Conservation (phyloP, 2,113 vertebrate species). For the Zosterops pallidus region DNA sequence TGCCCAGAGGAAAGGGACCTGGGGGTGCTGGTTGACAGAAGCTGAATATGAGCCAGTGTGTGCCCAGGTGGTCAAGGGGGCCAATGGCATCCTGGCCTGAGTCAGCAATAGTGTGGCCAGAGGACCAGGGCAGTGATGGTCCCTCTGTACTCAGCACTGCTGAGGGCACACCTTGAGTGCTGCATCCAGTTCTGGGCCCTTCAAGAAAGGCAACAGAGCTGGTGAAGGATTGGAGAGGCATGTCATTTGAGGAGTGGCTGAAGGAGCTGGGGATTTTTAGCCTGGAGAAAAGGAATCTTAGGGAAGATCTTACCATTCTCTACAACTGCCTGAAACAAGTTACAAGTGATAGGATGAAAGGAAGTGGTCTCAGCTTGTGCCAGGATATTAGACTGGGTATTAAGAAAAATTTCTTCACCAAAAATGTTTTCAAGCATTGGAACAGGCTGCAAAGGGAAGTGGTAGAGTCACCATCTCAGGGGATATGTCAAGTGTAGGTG, state of each 20-base stretch:
- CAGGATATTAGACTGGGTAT: neutral
- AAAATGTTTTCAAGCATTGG: neutral
- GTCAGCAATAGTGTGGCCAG: neutral
- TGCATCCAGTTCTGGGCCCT: neutral
- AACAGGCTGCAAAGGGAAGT: neutral
- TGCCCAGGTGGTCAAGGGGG: neutral
- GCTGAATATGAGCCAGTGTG: neutral
- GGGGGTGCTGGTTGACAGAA: neutral
- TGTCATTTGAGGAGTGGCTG: neutral
- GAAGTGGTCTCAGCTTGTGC: neutral
- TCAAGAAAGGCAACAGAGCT: neutral
- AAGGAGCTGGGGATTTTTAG: neutral
- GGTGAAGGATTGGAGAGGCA: accelerated
- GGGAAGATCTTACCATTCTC: neutral
- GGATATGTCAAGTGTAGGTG: neutral
- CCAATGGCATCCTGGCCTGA: accelerated
- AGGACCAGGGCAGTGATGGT: neutral
- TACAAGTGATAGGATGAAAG: neutral
- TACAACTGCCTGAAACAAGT: neutral
- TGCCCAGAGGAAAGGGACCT: accelerated
- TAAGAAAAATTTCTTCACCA: neutral
- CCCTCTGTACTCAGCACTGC: accelerated
- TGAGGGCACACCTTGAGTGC: accelerated
- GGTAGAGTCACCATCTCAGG: neutral
- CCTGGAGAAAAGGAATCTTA: neutral